Percentiles rank a stretch among this genome's conserved stretches.
phyloP scores from a whole-genome alignment of 2,797 vertebrate genomes.

The Gymnothorax reevesii region DNA sequence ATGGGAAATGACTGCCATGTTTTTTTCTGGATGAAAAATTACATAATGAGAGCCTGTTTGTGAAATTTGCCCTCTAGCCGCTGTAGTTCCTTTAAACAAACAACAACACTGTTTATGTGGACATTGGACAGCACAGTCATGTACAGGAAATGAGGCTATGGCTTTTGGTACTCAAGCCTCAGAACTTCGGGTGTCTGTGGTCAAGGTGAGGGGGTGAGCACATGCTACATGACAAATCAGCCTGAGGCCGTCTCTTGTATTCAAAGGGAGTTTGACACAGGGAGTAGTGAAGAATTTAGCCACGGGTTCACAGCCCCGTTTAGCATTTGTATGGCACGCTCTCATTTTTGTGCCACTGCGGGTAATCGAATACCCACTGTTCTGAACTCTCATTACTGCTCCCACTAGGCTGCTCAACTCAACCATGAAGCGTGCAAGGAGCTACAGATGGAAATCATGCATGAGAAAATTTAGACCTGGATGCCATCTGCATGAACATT shows the following conservation, averaged over 20 bases:
- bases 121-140: background rate
- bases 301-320: background rate
- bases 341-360: background rate
- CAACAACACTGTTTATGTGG: background rate
- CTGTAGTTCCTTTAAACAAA: no score
- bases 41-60: no score
- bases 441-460: constrained; percentile 41
- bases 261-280: background rate
- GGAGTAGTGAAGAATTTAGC: background rate
- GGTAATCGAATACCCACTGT: background rate
- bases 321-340: background rate
- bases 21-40: no score
- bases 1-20: no score
- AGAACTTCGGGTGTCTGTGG: background rate
- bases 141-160: background rate
- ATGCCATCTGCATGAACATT: background rate
- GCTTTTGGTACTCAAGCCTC: background rate
- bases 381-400: background rate
- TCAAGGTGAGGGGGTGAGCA: background rate
- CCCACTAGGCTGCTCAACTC: constrained; percentile 33
- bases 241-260: background rate
- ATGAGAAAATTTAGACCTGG: background rate
- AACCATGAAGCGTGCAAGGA: constrained; percentile 38
- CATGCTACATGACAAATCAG: background rate
- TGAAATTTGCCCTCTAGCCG: no score